phyloP scores from a whole-genome alignment of 2,888 invertebrate genomes.

The Tetragnatha montana region DNA sequence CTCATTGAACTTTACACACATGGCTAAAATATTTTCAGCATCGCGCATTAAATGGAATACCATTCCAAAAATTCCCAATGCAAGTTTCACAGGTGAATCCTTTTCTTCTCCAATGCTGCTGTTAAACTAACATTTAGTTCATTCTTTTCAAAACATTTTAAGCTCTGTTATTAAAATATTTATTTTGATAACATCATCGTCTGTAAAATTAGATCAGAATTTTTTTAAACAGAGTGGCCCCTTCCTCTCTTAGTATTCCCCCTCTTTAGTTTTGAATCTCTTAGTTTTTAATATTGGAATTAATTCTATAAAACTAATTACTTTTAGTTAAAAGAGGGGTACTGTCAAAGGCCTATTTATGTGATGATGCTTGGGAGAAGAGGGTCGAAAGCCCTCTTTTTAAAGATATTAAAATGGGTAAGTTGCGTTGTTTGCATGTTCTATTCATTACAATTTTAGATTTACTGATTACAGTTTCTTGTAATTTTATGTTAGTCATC shows the following conservation, averaged over 20 bases:
- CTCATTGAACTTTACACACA: not conserved
- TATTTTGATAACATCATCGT: no score
- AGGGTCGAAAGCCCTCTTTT: slow-evolving; percentile 82
- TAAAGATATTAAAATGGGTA: slow-evolving; percentile 79
- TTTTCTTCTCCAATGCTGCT: not conserved
- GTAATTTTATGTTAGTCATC: no score
- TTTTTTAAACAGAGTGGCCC: no score
- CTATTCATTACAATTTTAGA: no score
- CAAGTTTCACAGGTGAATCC: not conserved
- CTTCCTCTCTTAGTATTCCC: no score
- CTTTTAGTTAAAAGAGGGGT: slow-evolving; percentile 78
- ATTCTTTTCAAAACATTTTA: no score
- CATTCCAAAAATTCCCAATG: not conserved
- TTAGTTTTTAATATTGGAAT: not conserved
- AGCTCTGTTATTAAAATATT: no score
- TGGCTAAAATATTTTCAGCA: not conserved
- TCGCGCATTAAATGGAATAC: not conserved
- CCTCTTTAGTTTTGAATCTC: not conserved
- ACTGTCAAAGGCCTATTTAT: slow-evolving; percentile 84
- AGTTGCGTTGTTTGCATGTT: not conserved
- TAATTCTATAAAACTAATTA: not conserved
- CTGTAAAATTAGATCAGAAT: no score
- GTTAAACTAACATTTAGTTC: no score
- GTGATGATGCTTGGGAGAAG: slow-evolving; percentile 83
- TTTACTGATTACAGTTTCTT: no score